A percentile compares a stretch with the other conserved stretches of the same genome.
Evolutionary conservation across 2,113 vertebrate species (phyloP).

Genomic region (Lates calcarifer): DNA sequence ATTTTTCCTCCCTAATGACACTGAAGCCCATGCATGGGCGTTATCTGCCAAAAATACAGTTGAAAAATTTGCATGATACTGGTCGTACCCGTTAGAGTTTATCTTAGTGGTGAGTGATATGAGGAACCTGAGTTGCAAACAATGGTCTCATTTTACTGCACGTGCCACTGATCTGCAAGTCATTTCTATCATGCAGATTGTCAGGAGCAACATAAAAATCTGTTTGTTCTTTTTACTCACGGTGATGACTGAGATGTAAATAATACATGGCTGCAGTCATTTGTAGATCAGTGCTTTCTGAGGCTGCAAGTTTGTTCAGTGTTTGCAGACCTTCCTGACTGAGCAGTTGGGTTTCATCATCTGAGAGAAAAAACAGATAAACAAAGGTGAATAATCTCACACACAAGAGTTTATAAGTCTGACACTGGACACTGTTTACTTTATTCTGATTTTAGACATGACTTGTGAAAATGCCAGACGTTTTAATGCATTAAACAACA

Average conservation of each 20-base stretch:
- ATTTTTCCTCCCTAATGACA: neutral
- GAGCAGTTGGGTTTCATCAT: slow-evolving; percentile 51
- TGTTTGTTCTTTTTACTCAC: slow-evolving; percentile 78
- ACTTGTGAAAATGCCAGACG: neutral
- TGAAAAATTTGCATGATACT: slow-evolving; percentile 75
- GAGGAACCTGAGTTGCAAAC: slow-evolving; percentile 35
- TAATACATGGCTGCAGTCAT: slow-evolving; percentile 85
- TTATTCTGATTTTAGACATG: neutral
- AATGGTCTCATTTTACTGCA: neutral
- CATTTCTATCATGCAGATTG: neutral
- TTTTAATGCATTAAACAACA: neutral
- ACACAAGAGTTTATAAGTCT: neutral
- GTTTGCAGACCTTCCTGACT: slow-evolving; percentile 75
- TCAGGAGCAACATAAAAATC: slow-evolving; percentile 13
- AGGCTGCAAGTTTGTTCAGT: slow-evolving; percentile 83
- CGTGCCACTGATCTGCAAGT: slow-evolving; percentile 9
- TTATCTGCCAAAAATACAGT: slow-evolving; percentile 40
- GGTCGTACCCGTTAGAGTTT: slow-evolving; percentile 32
- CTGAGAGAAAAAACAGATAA: slow-evolving; percentile 1
- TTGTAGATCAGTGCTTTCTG: slow-evolving; percentile 83
- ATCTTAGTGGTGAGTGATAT: slow-evolving; percentile 12
- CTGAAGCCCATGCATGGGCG: neutral
- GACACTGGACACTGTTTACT: neutral
- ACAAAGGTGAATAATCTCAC: neutral
- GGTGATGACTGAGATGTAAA: slow-evolving; percentile 84